Evolutionary conservation across 2,113 vertebrate genomes (phyloP).

Genomic region (Trochalopteron elliotii): DNA sequence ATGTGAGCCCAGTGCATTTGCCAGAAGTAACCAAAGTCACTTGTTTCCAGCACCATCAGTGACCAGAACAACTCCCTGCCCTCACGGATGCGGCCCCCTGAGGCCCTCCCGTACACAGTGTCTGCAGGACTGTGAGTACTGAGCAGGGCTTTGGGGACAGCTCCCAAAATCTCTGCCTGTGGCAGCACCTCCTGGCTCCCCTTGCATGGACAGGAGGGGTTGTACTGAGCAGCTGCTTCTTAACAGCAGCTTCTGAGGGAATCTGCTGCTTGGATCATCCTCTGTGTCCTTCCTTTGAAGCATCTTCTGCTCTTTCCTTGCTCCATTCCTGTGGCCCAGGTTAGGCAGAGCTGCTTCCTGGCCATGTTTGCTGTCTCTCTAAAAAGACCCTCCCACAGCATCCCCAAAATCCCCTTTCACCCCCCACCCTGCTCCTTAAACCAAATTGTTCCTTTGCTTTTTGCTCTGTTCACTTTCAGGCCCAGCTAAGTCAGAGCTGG

Average conservation of each 20-base stretch:
- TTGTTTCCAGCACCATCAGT: background rate
- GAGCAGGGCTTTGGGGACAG: background rate
- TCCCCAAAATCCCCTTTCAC: background rate
- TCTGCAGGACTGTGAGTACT: conserved; percentile 15
- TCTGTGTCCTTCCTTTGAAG: background rate
- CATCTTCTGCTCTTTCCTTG: background rate
- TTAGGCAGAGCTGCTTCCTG: background rate
- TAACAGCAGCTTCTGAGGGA: background rate
- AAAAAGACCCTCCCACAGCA: background rate
- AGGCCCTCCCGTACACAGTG: rapidly evolving
- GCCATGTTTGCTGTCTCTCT: background rate
- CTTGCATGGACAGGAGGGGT: background rate
- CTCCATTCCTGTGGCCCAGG: background rate
- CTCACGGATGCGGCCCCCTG: background rate
- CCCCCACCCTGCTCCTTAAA: background rate
- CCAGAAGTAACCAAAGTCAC: background rate
- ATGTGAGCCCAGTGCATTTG: background rate
- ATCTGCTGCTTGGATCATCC: background rate
- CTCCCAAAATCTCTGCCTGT: background rate
- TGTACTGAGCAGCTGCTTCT: background rate
- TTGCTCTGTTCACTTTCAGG: background rate
- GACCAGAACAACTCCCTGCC: background rate
- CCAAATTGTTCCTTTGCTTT: background rate
- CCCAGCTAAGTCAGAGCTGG: background rate
- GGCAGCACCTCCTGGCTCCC: background rate